These are phyloP conservation scores for Neodiprion pinetum DNA, from an alignment of 1,140 invertebrate genomes.

Conservation along the genomic window DNA sequence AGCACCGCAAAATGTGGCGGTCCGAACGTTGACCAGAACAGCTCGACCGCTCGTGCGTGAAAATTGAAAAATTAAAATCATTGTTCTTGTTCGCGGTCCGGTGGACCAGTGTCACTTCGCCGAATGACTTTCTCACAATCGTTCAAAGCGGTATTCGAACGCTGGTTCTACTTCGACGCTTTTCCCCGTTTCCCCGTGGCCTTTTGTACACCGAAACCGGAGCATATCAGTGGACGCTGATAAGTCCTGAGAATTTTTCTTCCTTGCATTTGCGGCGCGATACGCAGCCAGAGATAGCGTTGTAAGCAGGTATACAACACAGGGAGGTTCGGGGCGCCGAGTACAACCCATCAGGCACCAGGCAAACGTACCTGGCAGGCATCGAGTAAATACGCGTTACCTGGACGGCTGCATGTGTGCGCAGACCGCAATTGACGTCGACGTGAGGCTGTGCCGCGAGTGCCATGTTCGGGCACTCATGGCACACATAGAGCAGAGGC, in stretches of 20 bases:
- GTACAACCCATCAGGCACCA: background rate
- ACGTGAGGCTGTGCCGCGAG: background rate
- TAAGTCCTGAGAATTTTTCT: no score
- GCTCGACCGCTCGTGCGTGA: no score
- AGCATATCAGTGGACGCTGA: background rate
- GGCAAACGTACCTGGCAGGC: background rate
- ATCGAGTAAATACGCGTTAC: background rate
- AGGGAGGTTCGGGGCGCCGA: background rate
- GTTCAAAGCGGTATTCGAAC: no score
- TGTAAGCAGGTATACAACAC: background rate
- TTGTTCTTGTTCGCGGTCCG: no score
- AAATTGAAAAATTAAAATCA: no score
- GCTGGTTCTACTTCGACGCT: no score
- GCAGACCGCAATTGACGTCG: background rate
- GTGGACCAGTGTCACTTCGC: no score
- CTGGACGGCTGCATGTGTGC: background rate
- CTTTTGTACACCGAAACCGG: background rate
- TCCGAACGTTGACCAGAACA: no score
- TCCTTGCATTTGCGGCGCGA: background rate
- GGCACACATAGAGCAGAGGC: constrained; percentile 1
- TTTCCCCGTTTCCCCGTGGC: background rate
- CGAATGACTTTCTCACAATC: no score
- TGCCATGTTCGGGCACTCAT: background rate
- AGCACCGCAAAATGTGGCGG: no score
- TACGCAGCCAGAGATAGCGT: background rate